Evolutionary conservation across 1,140 invertebrate genomes (phyloP).

Genomic region (Microplitis demolitor): DNA sequence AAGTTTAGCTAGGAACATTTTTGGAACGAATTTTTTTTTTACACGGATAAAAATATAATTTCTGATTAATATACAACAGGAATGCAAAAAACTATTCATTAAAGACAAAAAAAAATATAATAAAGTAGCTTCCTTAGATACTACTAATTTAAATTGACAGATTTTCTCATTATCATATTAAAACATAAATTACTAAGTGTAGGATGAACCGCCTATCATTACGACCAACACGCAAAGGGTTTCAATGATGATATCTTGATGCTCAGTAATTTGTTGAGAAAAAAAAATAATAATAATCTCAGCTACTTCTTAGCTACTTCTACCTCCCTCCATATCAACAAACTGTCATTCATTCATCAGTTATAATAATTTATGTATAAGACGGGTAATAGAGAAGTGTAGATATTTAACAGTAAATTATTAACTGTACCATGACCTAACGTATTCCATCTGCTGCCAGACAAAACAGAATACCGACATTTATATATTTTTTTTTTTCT

Average conservation of each 20-base stretch:
- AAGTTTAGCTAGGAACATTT: too few species aligned
- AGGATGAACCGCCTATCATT: not conserved
- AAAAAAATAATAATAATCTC: too few species aligned
- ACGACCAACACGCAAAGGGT: not conserved
- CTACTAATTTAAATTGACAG: not conserved
- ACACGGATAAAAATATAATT: too few species aligned
- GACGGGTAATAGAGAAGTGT: not conserved
- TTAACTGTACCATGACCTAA: constrained; percentile 49
- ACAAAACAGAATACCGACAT: not conserved
- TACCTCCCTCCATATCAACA: not conserved
- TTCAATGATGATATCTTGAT: not conserved
- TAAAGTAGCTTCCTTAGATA: not conserved
- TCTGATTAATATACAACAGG: not conserved
- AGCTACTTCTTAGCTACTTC: too few species aligned
- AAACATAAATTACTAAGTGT: not conserved
- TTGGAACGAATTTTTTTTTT: too few species aligned
- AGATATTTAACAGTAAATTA: constrained; percentile 47
- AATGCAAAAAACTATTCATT: not conserved
- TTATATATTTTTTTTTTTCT: not conserved
- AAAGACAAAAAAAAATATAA: not conserved
- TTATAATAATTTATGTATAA: not conserved
- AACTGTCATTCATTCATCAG: too few species aligned
- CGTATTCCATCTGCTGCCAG: constrained; percentile 46
- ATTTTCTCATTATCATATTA: not conserved
- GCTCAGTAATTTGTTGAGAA: not conserved